Evolutionary conservation across 2,113 vertebrate species (phyloP).

Genomic region (Stegostoma tigrinum): DNA sequence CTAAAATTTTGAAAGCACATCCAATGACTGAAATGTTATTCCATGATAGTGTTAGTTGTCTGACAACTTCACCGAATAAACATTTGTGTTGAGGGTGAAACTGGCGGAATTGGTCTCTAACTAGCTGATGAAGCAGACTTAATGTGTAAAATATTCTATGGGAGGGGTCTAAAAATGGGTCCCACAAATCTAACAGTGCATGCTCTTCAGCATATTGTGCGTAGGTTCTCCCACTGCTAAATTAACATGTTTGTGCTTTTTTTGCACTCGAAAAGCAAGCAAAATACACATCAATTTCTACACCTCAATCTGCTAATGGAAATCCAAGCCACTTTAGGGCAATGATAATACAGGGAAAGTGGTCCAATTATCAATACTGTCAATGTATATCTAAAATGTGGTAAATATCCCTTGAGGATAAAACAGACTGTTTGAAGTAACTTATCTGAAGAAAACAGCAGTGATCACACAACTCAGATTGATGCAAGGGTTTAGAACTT

Average conservation of each 20-base stretch:
- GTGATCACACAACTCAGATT: not conserved
- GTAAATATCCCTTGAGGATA: not conserved
- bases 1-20: not conserved
- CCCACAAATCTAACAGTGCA: not conserved
- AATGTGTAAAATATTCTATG: not conserved
- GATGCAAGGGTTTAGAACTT: not conserved
- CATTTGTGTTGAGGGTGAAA: not conserved
- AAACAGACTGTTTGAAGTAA: not conserved
- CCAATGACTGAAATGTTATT: no score
- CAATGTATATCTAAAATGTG: not conserved
- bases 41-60: not conserved
- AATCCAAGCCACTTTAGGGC: not conserved
- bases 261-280: not conserved
- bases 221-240: not conserved
- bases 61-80: not conserved
- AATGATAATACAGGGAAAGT: not conserved
- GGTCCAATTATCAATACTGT: not conserved
- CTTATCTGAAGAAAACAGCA: not conserved
- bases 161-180: not conserved
- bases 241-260: not conserved
- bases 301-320: not conserved
- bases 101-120: not conserved
- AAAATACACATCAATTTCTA: not conserved
- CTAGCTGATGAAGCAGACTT: not conserved
- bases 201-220: not conserved